Percentiles rank a stretch among this genome's conserved stretches.
Evolutionary conservation across 2,113 vertebrate species (phyloP).

Genomic region (Muscicapa adusta): DNA sequence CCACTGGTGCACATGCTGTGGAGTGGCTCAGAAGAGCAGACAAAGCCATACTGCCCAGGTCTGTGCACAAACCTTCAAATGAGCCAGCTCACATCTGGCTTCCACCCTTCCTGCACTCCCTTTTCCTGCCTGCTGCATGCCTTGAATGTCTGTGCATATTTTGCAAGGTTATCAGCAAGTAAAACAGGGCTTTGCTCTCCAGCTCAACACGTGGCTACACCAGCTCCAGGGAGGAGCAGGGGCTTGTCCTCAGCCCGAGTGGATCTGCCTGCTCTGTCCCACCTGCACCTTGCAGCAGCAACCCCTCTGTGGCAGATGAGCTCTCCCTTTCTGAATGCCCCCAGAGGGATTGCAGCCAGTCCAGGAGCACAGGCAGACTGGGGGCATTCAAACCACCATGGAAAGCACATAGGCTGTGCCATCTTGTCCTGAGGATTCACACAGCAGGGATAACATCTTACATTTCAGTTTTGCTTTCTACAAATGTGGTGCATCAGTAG

Average conservation of each 20-base stretch:
- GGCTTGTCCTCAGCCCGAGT: background rate
- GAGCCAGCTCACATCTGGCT: background rate
- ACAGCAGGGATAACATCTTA: background rate
- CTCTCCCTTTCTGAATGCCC: accelerated
- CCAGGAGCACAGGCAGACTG: background rate
- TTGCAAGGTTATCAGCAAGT: background rate
- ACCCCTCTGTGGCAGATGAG: background rate
- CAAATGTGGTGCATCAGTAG: background rate
- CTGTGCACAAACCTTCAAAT: background rate
- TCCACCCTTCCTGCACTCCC: background rate
- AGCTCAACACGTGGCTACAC: background rate
- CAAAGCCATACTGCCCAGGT: background rate
- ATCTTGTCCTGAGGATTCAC: background rate
- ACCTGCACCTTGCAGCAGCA: background rate
- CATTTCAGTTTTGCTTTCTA: background rate
- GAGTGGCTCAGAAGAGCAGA: background rate
- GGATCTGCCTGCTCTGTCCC: background rate
- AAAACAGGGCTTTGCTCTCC: background rate
- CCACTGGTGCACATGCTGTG: background rate
- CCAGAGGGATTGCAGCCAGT: background rate
- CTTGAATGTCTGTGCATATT: background rate
- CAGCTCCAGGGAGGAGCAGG: background rate
- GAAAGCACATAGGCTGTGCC: background rate
- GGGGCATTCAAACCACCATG: background rate
- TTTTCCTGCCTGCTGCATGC: background rate